phyloP scores from a whole-genome alignment of 2,888 invertebrate species.

The Panzeria rudis region DNA sequence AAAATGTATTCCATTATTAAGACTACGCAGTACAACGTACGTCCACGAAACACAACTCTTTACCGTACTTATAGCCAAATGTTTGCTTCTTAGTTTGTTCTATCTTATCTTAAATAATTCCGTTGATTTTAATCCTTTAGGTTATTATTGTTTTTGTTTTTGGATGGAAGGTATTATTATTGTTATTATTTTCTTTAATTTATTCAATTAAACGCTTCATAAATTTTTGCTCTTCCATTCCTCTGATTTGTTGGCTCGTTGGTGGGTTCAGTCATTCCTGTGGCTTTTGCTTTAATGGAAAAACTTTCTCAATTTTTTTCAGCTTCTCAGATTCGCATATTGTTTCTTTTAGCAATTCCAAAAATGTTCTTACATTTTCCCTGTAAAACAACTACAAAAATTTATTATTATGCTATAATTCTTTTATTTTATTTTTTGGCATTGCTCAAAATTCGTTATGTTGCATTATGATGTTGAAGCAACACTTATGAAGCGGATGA shows the following conservation, averaged over 20 bases:
- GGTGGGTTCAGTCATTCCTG: constrained; percentile 76
- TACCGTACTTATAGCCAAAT: constrained; percentile 11
- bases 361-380: constrained; percentile 40
- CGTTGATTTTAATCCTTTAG: constrained; percentile 64
- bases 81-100: background rate
- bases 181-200: constrained; percentile 82
- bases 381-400: constrained; percentile 22
- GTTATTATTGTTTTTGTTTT: constrained; percentile 55
- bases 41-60: background rate
- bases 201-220: constrained; percentile 83
- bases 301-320: constrained; percentile 76
- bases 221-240: constrained; percentile 80
- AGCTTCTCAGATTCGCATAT: constrained; percentile 4
- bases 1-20: constrained; percentile 40
- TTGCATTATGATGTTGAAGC: constrained; percentile 66
- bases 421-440: constrained; percentile 55
- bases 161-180: constrained; percentile 60
- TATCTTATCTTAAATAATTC: constrained; percentile 50
- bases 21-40: background rate
- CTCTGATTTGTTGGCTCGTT: constrained; percentile 22
- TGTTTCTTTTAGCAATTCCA: constrained; percentile 21
- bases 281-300: constrained; percentile 78
- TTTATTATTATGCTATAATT: constrained; percentile 48
- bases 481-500: constrained; percentile 12
- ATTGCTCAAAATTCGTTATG: constrained; percentile 63